phyloP scores from a whole-genome alignment of 92 coral and sea anemone genomes.

The Bergia sp. region DNA sequence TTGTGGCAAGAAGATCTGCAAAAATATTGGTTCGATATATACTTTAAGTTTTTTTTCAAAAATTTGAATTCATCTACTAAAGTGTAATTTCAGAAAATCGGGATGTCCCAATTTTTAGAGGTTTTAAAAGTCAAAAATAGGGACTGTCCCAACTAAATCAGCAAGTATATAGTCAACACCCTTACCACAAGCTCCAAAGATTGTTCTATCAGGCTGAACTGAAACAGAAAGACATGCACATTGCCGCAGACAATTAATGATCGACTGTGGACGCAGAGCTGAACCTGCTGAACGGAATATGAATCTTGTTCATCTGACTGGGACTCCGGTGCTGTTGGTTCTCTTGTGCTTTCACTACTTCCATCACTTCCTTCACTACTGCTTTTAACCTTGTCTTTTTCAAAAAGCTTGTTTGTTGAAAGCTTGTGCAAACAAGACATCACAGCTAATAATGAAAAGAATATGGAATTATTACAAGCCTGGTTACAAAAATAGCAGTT shows the following conservation, averaged over 20 bases:
- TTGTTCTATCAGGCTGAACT: slow-evolving; percentile 75
- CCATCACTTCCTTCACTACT: slow-evolving; percentile 75
- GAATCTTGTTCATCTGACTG: slow-evolving; percentile 75
- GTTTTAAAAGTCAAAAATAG: too few species aligned
- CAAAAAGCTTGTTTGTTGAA: slow-evolving; percentile 90
- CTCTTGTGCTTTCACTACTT: slow-evolving; percentile 56
- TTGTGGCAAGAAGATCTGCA: too few species aligned
- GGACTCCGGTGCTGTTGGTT: slow-evolving; percentile 49
- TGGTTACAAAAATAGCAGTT: background rate
- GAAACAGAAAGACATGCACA: slow-evolving; percentile 75
- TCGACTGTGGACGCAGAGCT: slow-evolving; percentile 85
- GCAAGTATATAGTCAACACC: background rate
- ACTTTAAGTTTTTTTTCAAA: too few species aligned
- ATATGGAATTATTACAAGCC: background rate
- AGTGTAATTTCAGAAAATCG: too few species aligned
- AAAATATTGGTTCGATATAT: too few species aligned
- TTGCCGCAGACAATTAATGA: slow-evolving; percentile 80
- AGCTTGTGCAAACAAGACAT: slow-evolving; percentile 72
- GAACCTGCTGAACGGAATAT: slow-evolving; percentile 72
- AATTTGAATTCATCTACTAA: too few species aligned
- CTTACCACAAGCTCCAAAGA: slow-evolving; percentile 84
- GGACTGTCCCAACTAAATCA: too few species aligned
- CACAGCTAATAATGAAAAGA: slow-evolving; percentile 60
- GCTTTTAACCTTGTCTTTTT: slow-evolving; percentile 64
- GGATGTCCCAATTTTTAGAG: too few species aligned